Conservation (phyloP, 2,888 invertebrate genomes). For the Tridacna gigas region DNA sequence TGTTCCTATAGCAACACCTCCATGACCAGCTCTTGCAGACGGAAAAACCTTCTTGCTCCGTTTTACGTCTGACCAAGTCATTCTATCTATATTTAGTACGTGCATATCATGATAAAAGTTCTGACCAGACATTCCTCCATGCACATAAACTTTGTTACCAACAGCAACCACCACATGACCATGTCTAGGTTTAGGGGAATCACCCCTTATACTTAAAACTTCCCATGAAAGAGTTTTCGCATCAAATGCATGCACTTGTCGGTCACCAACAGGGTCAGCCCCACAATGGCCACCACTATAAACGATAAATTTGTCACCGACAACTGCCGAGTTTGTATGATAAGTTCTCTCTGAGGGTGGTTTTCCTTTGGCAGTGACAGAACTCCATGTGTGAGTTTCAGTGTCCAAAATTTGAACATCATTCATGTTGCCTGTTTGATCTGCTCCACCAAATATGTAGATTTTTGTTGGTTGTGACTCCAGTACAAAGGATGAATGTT, state of each 20-base stretch:
- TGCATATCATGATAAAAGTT: constrained; percentile 84
- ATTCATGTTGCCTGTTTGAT: constrained; percentile 82
- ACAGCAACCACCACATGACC: constrained; percentile 83
- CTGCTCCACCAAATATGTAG: constrained; percentile 84
- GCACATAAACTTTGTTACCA: constrained; percentile 80
- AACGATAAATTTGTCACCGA: constrained; percentile 80
- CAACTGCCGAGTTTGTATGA: constrained; percentile 77
- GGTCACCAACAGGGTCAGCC: constrained; percentile 82
- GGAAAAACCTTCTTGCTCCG: constrained; percentile 78
- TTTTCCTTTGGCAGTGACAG: constrained; percentile 69
- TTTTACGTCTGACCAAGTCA: constrained; percentile 79
- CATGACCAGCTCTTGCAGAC: constrained; percentile 83
- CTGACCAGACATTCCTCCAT: constrained; percentile 84
- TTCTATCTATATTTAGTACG: constrained; percentile 80
- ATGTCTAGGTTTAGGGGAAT: constrained; percentile 83
- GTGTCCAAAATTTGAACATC: constrained; percentile 82
- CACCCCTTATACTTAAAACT: constrained; percentile 76
- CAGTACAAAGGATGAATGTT: constrained; percentile 82
- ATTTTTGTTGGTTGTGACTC: constrained; percentile 75
- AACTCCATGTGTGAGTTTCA: constrained; percentile 74
- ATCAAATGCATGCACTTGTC: constrained; percentile 82
- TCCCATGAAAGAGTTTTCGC: constrained; percentile 77
- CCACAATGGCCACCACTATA: constrained; percentile 84
- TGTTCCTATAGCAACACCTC: constrained; percentile 74
- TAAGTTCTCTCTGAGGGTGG: constrained; percentile 82